Conservation (phyloP, 1,140 invertebrate genomes). For the Yoshiicerus persimilis region DNA sequence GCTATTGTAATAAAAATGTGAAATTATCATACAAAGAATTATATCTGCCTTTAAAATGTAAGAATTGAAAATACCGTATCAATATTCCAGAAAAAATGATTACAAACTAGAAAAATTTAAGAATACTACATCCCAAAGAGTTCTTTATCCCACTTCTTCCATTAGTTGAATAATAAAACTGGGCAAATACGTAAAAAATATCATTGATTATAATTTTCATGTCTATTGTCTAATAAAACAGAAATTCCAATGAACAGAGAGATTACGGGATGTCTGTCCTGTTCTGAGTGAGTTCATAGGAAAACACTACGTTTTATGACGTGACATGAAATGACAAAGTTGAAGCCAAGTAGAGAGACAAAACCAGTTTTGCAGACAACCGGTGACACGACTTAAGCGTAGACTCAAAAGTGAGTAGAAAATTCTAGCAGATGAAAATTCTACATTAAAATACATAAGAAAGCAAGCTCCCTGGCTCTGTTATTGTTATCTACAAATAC, state of each 20-base stretch:
- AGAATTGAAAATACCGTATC: no score
- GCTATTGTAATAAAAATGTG: no score
- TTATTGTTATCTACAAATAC: background rate
- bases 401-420: background rate
- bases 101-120: background rate
- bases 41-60: no score
- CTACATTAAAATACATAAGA: background rate
- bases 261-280: background rate
- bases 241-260: background rate
- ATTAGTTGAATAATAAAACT: background rate
- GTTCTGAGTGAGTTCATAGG: background rate
- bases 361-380: conserved; percentile 12
- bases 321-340: background rate
- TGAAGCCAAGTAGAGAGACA: background rate
- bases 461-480: background rate
- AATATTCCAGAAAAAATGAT: background rate
- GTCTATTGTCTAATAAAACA: background rate
- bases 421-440: background rate
- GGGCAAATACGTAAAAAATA: background rate
- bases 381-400: background rate
- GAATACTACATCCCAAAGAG: background rate
- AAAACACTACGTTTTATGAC: background rate
- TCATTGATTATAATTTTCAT: background rate
- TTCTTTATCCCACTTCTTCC: background rate
- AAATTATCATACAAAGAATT: no score